phyloP scores from a whole-genome alignment of 2,888 invertebrate species.

The Galeopsomyia nigrocyanea region DNA sequence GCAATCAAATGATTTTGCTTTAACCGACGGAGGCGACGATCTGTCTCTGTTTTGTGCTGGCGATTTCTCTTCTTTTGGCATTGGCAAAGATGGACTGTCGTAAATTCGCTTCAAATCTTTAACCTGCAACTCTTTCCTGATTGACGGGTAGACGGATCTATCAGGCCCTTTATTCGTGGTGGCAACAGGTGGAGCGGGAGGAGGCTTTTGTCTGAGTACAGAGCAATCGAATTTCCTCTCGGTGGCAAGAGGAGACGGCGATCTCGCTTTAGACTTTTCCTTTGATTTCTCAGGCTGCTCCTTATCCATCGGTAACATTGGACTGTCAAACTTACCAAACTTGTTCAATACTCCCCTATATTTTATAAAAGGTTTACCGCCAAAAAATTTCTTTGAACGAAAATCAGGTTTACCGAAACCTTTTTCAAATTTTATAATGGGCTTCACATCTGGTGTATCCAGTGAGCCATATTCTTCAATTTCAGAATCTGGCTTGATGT shows the following conservation, averaged over 20 bases:
- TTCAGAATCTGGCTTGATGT: slow-evolving; percentile 7
- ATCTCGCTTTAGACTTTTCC: not conserved
- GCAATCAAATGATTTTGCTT: slow-evolving; percentile 1
- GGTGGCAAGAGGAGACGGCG: no score
- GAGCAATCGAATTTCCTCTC: no score
- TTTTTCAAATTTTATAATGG: slow-evolving; percentile 9
- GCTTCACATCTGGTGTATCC: slow-evolving; percentile 1
- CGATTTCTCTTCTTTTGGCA: no score
- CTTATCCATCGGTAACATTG: slow-evolving; percentile 4
- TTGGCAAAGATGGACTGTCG: slow-evolving; percentile 15
- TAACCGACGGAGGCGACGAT: not conserved
- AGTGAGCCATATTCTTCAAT: not conserved
- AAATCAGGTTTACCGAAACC: not conserved
- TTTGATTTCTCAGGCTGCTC: slow-evolving; percentile 7
- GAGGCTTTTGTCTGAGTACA: not conserved
- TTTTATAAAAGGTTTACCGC: slow-evolving; percentile 3
- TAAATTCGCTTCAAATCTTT: slow-evolving; percentile 8
- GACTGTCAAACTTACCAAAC: slow-evolving; percentile 31
- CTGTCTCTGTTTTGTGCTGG: no score
- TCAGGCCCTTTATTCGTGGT: not conserved
- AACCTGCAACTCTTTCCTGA: not conserved
- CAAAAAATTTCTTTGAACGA: not conserved
- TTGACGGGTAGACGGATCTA: slow-evolving; percentile 1
- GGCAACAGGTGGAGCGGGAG: not conserved
- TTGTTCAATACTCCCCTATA: not conserved